Evolutionary conservation across 2,113 vertebrate genomes (phyloP).

Genomic region (Guaruba guarouba): DNA sequence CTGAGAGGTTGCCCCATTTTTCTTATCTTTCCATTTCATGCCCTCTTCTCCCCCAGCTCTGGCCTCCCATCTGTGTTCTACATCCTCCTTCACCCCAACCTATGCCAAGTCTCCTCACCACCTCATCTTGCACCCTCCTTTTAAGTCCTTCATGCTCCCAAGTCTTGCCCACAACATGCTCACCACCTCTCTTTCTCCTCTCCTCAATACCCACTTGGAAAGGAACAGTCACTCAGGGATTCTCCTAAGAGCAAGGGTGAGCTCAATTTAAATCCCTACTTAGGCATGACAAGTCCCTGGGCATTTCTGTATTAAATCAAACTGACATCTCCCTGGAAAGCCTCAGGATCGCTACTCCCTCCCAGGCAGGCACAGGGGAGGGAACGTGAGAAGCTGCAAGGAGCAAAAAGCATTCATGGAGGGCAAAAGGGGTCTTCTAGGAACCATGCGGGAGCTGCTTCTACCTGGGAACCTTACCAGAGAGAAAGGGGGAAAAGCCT

Average conservation of each 20-base stretch:
- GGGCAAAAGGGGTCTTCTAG: neutral
- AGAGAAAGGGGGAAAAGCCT: neutral
- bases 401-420: neutral
- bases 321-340: neutral
- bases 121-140: neutral
- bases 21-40: neutral
- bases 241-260: neutral
- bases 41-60: neutral
- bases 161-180: neutral
- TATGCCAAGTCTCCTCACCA: neutral
- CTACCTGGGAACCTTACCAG: neutral
- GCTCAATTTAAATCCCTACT: neutral
- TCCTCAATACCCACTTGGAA: fast-evolving
- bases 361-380: neutral
- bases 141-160: neutral
- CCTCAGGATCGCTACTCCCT: neutral
- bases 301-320: neutral
- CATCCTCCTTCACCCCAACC: neutral
- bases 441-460: neutral
- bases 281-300: neutral
- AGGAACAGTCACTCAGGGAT: neutral
- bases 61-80: neutral
- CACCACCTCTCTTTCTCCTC: neutral
- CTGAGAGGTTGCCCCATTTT: neutral
- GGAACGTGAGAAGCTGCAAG: neutral